Evolutionary conservation across 2,113 vertebrate genomes (phyloP).

Genomic region (Pontoporia blainvillei): DNA sequence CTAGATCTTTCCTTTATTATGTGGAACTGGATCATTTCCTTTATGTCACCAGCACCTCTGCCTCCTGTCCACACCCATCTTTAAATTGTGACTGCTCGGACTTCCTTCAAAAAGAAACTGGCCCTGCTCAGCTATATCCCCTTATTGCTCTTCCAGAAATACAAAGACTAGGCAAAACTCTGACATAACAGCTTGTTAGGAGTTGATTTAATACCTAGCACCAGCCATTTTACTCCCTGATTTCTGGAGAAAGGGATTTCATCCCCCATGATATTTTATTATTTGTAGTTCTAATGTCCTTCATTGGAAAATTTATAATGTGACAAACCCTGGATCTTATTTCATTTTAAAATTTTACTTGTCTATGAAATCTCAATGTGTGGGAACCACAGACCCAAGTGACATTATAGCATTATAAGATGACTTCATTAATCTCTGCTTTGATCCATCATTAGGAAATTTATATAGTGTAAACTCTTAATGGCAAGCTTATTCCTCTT

Average conservation of each 20-base stretch:
- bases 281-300: conserved; percentile 9
- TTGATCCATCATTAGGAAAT: not conserved
- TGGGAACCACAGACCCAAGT: not conserved
- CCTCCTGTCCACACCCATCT: not conserved
- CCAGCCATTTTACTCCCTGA: not conserved
- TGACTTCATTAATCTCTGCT: not conserved
- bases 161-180: not conserved
- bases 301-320: conserved; percentile 5
- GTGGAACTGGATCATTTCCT: conserved; percentile 19
- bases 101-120: conserved; percentile 23
- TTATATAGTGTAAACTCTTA: not conserved
- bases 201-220: not conserved
- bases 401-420: not conserved
- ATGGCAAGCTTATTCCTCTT: not conserved
- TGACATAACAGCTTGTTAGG: not conserved
- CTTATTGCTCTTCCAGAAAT: not conserved
- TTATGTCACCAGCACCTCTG: not conserved
- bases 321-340: conserved; percentile 8
- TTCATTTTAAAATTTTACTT: conserved; percentile 19
- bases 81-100: not conserved
- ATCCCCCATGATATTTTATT: not conserved
- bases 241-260: not conserved
- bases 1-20: not conserved
- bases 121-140: not conserved
- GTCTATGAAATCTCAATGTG: not conserved